Conservation (phyloP, 2,888 invertebrate genomes). For the Sinohyriopsis cumingii region DNA sequence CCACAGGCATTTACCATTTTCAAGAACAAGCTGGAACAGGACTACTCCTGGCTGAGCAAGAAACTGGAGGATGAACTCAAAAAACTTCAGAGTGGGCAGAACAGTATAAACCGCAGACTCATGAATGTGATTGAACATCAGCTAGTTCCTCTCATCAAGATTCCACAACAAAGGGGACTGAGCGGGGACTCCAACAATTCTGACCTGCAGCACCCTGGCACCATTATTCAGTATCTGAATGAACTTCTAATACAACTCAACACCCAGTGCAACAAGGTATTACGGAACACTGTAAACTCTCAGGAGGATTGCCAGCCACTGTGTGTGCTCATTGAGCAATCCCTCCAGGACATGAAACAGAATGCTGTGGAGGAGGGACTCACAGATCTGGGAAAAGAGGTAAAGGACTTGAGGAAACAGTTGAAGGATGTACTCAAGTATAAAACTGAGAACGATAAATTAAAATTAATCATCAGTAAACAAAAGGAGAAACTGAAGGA, state of each 20-base stretch:
- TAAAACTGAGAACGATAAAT: constrained; percentile 42
- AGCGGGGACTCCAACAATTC: constrained; percentile 16
- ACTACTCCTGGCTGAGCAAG: constrained; percentile 56
- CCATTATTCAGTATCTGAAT: constrained; percentile 32
- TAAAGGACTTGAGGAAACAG: constrained; percentile 34
- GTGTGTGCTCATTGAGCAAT: constrained; percentile 39
- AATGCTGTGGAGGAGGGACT: constrained; percentile 8
- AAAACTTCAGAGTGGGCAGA: constrained; percentile 32
- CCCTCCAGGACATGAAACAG: constrained; percentile 31
- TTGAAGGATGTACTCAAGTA: constrained; percentile 29
- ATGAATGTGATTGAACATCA: constrained; percentile 20
- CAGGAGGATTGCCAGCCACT: constrained; percentile 33
- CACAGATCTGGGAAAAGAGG: constrained; percentile 26
- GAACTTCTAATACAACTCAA: constrained; percentile 28
- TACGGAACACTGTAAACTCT: constrained; percentile 11
- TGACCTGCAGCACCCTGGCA: constrained; percentile 27
- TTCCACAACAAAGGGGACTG: constrained; percentile 1
- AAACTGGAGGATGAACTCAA: constrained; percentile 36
- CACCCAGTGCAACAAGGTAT: constrained; percentile 29
- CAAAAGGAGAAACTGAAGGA: constrained; percentile 53
- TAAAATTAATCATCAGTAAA: constrained; percentile 36
- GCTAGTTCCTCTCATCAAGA: constrained; percentile 27
- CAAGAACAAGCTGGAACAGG: constrained; percentile 45
- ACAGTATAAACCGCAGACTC: constrained; percentile 29
- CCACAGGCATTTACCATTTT: constrained; percentile 52